A percentile compares a stretch with the other conserved stretches of the same genome.
phyloP scores from a whole-genome alignment of 2,113 vertebrate species.

The Clarias batrachus region DNA sequence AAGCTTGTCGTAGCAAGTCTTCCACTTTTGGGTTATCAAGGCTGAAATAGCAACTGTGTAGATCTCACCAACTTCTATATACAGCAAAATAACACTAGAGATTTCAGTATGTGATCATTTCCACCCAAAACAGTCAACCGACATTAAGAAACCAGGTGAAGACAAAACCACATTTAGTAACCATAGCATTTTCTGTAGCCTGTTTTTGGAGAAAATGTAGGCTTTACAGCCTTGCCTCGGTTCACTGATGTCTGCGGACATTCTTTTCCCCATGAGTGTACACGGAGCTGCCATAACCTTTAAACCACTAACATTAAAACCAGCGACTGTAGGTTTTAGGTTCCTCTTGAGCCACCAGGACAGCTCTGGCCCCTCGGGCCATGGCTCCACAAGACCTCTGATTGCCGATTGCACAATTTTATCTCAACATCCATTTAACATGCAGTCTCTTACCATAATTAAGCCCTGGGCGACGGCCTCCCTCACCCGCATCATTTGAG shows the following conservation, averaged over 20 bases:
- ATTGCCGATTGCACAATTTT: constrained; percentile 9
- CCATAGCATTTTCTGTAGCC: background rate
- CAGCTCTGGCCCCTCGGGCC: too few species aligned
- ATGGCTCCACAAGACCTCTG: background rate
- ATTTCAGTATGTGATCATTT: background rate
- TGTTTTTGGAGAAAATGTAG: background rate
- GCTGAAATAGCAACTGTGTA: background rate
- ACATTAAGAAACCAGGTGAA: background rate
- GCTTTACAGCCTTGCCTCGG: background rate
- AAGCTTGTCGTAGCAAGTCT: background rate
- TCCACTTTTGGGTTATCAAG: background rate
- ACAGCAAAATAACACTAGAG: too few species aligned
- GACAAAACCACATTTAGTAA: background rate
- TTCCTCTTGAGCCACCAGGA: too few species aligned
- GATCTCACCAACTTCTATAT: too few species aligned
- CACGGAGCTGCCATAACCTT: too few species aligned
- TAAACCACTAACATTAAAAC: too few species aligned
- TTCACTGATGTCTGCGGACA: background rate
- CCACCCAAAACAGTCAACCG: background rate
- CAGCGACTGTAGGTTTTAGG: too few species aligned
- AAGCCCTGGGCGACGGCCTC: background rate
- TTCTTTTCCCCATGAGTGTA: background rate
- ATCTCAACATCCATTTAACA: background rate
- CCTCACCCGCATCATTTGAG: background rate
- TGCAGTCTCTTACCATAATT: constrained; percentile 2